Evolutionary conservation across 2,113 vertebrate genomes (phyloP).

Genomic region (Origma solitaria): DNA sequence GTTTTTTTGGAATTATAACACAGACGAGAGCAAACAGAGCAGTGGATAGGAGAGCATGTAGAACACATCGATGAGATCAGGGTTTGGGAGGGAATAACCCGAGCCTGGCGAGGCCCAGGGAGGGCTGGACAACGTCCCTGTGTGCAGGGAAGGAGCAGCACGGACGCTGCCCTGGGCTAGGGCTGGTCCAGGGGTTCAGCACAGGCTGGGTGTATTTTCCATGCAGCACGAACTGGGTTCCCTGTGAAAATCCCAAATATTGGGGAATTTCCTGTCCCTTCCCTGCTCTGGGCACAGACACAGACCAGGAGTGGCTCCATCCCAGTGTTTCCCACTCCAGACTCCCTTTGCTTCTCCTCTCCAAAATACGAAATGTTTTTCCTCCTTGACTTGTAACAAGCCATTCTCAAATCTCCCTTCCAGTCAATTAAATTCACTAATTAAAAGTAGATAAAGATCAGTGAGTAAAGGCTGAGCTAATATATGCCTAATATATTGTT

Average conservation of each 20-base stretch:
- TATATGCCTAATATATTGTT: constrained; percentile 38
- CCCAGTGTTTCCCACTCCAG: neutral
- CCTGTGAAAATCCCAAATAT: too few species aligned
- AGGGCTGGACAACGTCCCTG: neutral
- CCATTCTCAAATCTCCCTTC: neutral
- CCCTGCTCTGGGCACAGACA: neutral
- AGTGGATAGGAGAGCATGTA: accelerated
- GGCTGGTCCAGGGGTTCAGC: neutral
- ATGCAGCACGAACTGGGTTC: neutral
- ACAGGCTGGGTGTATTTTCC: neutral
- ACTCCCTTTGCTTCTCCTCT: neutral
- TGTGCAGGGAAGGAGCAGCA: neutral
- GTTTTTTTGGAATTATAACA: neutral
- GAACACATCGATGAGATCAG: accelerated
- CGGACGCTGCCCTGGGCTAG: accelerated
- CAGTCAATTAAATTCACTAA: constrained; percentile 52
- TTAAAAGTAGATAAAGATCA: constrained; percentile 48
- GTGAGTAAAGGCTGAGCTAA: constrained; percentile 39
- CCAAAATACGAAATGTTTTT: neutral
- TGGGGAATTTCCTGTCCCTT: neutral
- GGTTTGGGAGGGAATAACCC: neutral
- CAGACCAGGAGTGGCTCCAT: neutral
- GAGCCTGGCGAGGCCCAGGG: neutral
- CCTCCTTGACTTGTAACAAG: neutral
- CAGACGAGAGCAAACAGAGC: accelerated